Evolutionary conservation across 2,888 invertebrate species (phyloP), one percentile per base, ranked within the genome.

Genomic region (Unio pictorum): DNA sequence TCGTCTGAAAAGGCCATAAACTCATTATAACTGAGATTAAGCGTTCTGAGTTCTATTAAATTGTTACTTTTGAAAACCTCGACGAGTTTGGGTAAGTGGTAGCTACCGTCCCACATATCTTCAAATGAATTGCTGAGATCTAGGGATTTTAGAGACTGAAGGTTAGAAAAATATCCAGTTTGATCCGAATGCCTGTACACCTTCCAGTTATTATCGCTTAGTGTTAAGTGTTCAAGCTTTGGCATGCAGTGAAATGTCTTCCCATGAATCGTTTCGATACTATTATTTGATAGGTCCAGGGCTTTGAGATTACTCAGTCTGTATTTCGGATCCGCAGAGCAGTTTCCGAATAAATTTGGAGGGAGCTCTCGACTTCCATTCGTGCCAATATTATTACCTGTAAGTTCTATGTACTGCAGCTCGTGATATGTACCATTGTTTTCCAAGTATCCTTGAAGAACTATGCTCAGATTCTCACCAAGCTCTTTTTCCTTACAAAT

Each of bases 191-290:
- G 66, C 59, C 66, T 73, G 7, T 76, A 73, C 6, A 80, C 64
- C 7, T 71, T 60, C 83, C 82, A 83, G 11, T 75, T 62, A 57
- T 83, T 83, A 54, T 79, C 60, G 3, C 66, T 55, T 4, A 83
- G 64, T n/a, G 67, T 75, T 60, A 83, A 60, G 17, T 61, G 69
- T 15, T 72, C 62, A 15, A 83, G 57, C 62, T 75, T 65, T 1
- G 72, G 72, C 61, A 79, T 72, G 61, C 83, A 82, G 57, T 82
- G 81, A 55, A 83, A 81, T 28, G 78, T 75, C 67, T 79, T 76
- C 1, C 83, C 83, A 60, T 79, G 76, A 15, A 83, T 75, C 23
- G 18, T 62, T 7, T 60, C 18, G 5, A 83, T 82, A n/a, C 61
- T 63, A 56, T 83, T 82, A 34, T 69, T 56, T 0, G 75, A 74